phyloP scores from a whole-genome alignment of 1,140 invertebrate genomes.

The Anoplolepis gracilipes region DNA sequence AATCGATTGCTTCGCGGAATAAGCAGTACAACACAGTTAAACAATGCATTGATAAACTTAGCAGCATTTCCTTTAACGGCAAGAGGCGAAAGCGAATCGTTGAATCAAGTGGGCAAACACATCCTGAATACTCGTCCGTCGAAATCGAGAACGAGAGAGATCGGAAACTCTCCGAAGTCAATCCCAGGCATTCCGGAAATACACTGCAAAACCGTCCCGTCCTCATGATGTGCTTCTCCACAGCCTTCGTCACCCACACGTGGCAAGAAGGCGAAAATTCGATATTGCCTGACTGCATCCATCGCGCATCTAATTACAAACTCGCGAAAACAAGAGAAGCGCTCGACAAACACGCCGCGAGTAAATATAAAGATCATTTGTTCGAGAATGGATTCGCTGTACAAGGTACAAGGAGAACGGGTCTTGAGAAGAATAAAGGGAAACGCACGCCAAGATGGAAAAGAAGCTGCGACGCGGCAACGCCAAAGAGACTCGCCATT shows the following conservation, averaged over 20 bases:
- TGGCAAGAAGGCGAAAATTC: constrained; percentile 65
- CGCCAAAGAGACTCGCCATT: constrained; percentile 64
- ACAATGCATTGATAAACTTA: constrained; percentile 52
- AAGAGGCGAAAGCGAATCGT: constrained; percentile 26
- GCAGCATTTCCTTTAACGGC: constrained; percentile 41
- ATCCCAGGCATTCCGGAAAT: constrained; percentile 58
- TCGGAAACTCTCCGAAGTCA: constrained; percentile 68
- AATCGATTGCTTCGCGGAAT: constrained; percentile 46
- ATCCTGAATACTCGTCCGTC: not conserved
- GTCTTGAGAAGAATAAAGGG: constrained; percentile 55
- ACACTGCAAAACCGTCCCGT: constrained; percentile 51
- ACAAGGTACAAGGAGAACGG: constrained; percentile 65
- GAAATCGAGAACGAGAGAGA: constrained; percentile 59
- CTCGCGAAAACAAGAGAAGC: constrained; percentile 82
- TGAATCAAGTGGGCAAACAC: constrained; percentile 63
- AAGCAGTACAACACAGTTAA: constrained; percentile 38
- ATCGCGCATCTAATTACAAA: constrained; percentile 81
- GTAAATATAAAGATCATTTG: constrained; percentile 82
- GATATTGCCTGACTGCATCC: constrained; percentile 68
- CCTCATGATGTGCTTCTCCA: not conserved
- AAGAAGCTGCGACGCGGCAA: constrained; percentile 66
- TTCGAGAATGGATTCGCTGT: constrained; percentile 68
- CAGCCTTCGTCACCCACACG: constrained; percentile 49
- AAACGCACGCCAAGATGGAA: constrained; percentile 54
- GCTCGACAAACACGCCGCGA: constrained; percentile 80